Conservation (phyloP, 2,113 vertebrate species). For the Natator depressus region DNA sequence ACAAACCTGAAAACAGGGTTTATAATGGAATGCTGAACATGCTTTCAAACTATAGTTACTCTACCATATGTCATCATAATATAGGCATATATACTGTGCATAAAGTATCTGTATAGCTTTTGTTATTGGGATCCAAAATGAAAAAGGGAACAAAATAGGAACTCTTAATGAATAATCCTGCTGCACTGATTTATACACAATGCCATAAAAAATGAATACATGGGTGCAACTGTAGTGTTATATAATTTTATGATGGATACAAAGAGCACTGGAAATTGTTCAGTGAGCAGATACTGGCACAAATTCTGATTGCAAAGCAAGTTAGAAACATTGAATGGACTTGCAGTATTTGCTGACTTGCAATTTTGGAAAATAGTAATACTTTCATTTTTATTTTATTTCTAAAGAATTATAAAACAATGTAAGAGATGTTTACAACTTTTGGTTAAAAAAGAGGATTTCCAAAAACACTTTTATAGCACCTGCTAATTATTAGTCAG, state of each 20-base stretch:
- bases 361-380: background rate
- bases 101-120: background rate
- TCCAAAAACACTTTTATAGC: background rate
- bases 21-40: background rate
- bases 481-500: background rate
- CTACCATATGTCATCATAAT: background rate
- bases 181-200: background rate
- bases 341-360: background rate
- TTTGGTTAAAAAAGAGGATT: background rate
- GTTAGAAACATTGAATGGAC: background rate
- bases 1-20: background rate
- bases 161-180: background rate
- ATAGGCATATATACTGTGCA: background rate
- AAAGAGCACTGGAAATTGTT: background rate
- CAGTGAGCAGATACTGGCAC: background rate
- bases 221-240: background rate
- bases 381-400: background rate
- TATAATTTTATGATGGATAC: background rate
- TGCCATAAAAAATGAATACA: background rate
- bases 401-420: background rate
- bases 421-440: background rate
- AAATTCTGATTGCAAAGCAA: too few relatives aligned
- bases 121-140: background rate
- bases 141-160: background rate
- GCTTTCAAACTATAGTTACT: background rate